Conservation (phyloP, 2,797 vertebrate species). For the Enteromius viviparus region DNA sequence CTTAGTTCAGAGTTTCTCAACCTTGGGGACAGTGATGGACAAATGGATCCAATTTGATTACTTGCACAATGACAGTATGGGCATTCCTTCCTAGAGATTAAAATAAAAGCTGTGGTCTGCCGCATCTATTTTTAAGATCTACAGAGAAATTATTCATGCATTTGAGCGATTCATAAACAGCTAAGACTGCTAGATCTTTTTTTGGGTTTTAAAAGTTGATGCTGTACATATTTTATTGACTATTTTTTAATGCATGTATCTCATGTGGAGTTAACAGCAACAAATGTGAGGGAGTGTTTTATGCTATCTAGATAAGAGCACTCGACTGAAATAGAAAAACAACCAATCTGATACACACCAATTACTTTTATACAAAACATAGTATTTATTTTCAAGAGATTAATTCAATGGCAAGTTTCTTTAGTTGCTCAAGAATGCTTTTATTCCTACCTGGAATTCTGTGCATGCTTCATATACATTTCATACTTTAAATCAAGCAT, state of each 20-base stretch:
- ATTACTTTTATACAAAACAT: neutral
- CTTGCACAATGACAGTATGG: neutral
- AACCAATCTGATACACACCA: neutral
- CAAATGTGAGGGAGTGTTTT: neutral
- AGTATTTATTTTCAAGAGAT: conserved; percentile 3
- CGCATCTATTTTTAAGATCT: neutral
- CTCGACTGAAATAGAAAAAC: neutral
- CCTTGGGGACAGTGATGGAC: conserved; percentile 11
- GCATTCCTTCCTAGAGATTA: neutral
- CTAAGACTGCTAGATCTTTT: neutral
- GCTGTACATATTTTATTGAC: conserved; percentile 13
- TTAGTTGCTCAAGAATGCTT: neutral
- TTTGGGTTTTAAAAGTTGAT: neutral
- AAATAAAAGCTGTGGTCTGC: neutral
- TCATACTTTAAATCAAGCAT: neutral
- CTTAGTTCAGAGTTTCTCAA: conserved; percentile 21
- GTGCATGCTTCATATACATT: neutral
- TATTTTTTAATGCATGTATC: conserved; percentile 24
- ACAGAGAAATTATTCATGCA: neutral
- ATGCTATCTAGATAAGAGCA: neutral
- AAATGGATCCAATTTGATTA: conserved; percentile 25
- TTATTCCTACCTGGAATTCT: neutral
- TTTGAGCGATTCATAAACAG: neutral
- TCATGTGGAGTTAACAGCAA: neutral
- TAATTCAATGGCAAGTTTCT: neutral